These are phyloP conservation scores for Phalanger gymnotis DNA, from an alignment of 2,797 vertebrate genomes.

Conservation along the genomic window DNA sequence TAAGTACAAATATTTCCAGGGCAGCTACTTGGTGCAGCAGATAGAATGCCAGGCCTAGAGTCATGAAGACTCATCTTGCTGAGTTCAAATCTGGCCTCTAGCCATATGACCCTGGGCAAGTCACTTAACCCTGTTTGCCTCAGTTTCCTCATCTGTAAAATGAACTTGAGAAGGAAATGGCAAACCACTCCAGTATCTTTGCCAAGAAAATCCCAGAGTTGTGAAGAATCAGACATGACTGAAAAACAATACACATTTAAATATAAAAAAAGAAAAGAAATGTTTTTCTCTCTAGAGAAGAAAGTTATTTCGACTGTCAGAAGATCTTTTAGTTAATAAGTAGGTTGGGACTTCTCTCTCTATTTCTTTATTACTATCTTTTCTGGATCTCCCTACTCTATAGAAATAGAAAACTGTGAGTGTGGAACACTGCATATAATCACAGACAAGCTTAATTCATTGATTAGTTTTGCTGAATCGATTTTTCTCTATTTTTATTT, in stretches of 20 bases:
- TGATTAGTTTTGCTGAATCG: background rate
- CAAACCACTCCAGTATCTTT: no score
- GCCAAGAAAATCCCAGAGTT: no score
- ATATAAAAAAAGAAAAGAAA: conserved; percentile 7
- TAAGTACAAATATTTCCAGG: background rate
- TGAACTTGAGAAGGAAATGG: no score
- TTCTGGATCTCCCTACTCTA: background rate
- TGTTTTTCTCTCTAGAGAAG: conserved; percentile 65
- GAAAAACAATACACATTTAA: background rate
- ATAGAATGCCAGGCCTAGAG: background rate
- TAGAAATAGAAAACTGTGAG: background rate
- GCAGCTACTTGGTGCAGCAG: background rate
- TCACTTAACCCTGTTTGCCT: background rate
- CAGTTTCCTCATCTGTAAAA: no score
- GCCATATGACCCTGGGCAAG: background rate
- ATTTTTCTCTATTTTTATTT: background rate
- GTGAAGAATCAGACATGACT: no score
- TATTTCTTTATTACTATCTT: conserved; percentile 73
- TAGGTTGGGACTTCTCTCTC: conserved; percentile 72
- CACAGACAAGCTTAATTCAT: background rate
- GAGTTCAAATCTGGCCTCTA: background rate
- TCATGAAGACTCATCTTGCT: background rate
- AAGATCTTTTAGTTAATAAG: conserved; percentile 74
- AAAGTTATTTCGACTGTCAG: background rate
- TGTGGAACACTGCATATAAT: background rate